Base-by-base conservation (phyloP, 30 jellyfish, hydroid and myxozoan genomes). In the Aurelia aurita complex sp. Pacific region DNA sequence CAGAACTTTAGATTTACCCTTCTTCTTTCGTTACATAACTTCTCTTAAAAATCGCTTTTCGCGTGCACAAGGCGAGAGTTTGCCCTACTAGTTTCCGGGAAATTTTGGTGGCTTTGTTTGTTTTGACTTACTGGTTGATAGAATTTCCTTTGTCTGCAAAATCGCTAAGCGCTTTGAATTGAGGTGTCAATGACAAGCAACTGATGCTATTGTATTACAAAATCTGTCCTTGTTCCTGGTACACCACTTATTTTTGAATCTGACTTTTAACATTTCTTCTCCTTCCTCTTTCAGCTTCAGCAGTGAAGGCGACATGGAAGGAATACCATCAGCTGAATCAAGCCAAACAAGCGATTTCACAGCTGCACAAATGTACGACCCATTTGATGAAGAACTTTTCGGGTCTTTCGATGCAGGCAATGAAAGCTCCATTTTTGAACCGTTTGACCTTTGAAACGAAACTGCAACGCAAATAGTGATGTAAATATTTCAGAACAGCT, bases 381-480 rank as follows among this genome's bases (percentile, higher is more conserved):
- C 78, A 9, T 82, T 82, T 82, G 91, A 82, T 71, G 66, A 82
- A 62, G 91, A 82, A 19, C 66, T 82, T 5, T 82, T 82, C 64
- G 85, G 85, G 46, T 68, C 36, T n/a, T 69, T 82, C 33, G 61
- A 33, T 16, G 13, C 82, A 66, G 85, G 55, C 4, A 70, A 50
- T 54, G 62, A 68, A 18, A 36, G 64, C 36, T 46, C 70, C 2
- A 69, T 32, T 1, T 16, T 71, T 55, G 85, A 72, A 17, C 15
- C 29, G 17, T 34, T 80, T 32, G 81, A 79, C 23, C 59, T 80
- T 8, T 80, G 67, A 79, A 43, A 5, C 16, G 50, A 16, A 23
- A 17, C 43, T 55, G 40, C 2, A 32, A 16, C 64, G 86, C 64
- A 76, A 76, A 76, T 76, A 59, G 19, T 55, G 71, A 51, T 74